Evolutionary conservation across 2,113 vertebrate genomes (phyloP).

Genomic region (Nothocercus nigrocapillus): DNA sequence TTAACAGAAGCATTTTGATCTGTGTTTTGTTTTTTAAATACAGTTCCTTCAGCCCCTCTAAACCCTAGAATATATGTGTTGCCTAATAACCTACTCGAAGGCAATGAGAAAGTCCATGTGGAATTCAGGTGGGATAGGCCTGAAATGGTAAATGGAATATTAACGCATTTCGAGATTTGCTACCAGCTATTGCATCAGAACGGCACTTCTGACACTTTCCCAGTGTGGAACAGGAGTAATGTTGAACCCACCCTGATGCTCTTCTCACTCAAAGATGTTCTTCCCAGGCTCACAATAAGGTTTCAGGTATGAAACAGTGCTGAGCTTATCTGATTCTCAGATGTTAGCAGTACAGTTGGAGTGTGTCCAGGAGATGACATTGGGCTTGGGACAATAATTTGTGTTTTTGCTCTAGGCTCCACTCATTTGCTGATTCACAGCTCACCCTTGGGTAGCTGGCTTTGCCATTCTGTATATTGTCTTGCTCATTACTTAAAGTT

Average conservation of each 20-base stretch:
- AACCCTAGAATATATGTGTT: constrained; percentile 73
- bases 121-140: constrained; percentile 78
- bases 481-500: not conserved
- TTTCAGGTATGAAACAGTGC: constrained; percentile 75
- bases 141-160: constrained; percentile 60
- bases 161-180: constrained; percentile 69
- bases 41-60: constrained; percentile 75
- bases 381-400: not conserved
- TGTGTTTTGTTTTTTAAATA: not conserved
- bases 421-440: not conserved
- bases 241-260: not conserved
- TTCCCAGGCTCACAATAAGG: constrained; percentile 35
- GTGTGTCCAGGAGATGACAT: not conserved
- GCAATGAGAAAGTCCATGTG: constrained; percentile 33
- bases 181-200: constrained; percentile 63
- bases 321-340: not conserved
- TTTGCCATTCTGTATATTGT: not conserved
- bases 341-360: not conserved
- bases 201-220: not conserved
- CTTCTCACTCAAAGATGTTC: constrained; percentile 58
- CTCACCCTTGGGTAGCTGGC: not conserved
- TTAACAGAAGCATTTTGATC: not conserved
- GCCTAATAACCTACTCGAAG: not conserved
- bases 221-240: constrained; percentile 31
- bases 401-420: not conserved